Conservation (phyloP, 2,888 invertebrate species). For the Lobophora halterata region DNA sequence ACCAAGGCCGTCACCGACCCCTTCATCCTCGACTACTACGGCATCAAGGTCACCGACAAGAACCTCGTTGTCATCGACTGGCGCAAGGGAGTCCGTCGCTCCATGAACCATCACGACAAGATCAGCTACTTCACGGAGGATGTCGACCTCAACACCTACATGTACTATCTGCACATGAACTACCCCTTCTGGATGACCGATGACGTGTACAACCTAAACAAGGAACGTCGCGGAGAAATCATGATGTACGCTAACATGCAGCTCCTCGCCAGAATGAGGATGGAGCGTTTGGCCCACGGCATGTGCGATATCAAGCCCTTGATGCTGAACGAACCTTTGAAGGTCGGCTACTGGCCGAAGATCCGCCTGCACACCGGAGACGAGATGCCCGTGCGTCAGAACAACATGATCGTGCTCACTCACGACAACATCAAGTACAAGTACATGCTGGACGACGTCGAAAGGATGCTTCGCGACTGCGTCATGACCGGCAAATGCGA, state of each 20-base stretch:
- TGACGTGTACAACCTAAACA: conserved; percentile 67
- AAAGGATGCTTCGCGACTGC: conserved; percentile 76
- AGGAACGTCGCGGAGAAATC: conserved; percentile 79
- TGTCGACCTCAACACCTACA: conserved; percentile 86
- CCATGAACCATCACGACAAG: conserved; percentile 81
- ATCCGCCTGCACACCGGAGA: conserved; percentile 79
- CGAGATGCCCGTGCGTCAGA: conserved; percentile 78
- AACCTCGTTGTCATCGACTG: conserved; percentile 83
- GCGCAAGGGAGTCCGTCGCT: conserved; percentile 82
- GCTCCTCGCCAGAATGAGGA: conserved; percentile 80
- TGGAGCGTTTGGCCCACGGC: conserved; percentile 73
- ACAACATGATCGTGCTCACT: conserved; percentile 53
- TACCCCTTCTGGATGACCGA: conserved; percentile 87
- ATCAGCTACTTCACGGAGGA: conserved; percentile 89
- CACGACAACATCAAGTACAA: conserved; percentile 54
- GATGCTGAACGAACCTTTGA: conserved; percentile 63
- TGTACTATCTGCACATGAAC: conserved; percentile 84
- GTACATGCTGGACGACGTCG: conserved; percentile 60
- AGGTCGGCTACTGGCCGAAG: conserved; percentile 81
- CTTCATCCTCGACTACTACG: conserved; percentile 74
- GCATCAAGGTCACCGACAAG: conserved; percentile 74
- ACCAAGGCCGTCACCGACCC: conserved; percentile 80
- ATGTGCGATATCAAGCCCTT: conserved; percentile 75
- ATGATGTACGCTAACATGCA: conserved; percentile 83
- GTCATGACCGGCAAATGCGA: conserved; percentile 61